Evolutionary conservation across 2,797 vertebrate genomes (phyloP).

Genomic region (Oceanodroma leucorhoa): DNA sequence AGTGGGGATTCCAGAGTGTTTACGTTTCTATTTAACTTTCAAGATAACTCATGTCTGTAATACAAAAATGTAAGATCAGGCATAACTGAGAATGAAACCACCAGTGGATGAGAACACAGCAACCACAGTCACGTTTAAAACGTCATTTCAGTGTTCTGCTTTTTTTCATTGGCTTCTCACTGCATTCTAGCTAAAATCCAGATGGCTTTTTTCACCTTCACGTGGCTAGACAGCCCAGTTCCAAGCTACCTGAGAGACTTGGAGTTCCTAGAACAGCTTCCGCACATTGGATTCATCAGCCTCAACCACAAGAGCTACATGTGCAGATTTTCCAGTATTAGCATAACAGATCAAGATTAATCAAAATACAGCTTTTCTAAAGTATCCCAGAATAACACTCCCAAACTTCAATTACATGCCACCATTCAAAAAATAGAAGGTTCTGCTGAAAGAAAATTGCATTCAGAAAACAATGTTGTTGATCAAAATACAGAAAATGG

Average conservation of each 20-base stretch:
- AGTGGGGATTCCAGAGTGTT: not conserved
- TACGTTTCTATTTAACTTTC: not conserved
- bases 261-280: not conserved
- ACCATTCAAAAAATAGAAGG: not conserved
- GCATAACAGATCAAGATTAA: not conserved
- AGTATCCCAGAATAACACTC: not conserved
- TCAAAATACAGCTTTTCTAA: not conserved
- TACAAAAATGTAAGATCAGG: not conserved
- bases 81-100: not conserved
- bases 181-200: not conserved
- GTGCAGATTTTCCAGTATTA: not conserved
- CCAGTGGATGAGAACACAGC: not conserved
- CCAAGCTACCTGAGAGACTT: not conserved
- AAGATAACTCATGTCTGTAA: not conserved
- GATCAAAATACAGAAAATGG: not conserved
- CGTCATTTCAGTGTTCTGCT: not conserved
- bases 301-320: not conserved
- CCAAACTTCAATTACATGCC: not conserved
- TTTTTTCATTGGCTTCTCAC: not conserved
- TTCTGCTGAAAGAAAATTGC: not conserved
- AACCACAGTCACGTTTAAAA: not conserved
- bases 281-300: not conserved
- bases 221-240: not conserved
- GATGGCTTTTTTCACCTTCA: not conserved
- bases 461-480: not conserved